Evolutionary conservation across 2,113 vertebrate genomes (phyloP), one percentile per base, ranked within the genome.

Genomic region (Peromyscus leucopus): DNA sequence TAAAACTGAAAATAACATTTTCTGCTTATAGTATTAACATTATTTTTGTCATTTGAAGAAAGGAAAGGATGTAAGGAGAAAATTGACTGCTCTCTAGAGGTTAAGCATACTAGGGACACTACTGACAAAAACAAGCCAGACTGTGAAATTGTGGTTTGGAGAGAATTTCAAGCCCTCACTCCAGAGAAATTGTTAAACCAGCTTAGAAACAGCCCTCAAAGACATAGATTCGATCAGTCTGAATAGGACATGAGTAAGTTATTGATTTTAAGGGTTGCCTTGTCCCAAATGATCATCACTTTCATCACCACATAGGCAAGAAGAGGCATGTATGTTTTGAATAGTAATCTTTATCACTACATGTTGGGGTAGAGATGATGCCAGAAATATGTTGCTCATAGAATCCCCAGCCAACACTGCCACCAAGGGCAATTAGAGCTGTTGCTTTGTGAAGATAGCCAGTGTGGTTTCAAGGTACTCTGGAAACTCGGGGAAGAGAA

Each of bases 181-280:
- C 24, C 42, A 83, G 79, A 94, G 84, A 65, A 51, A 33, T 82
- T 74, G 76, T 86, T 28, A 39, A 79, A 65, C 46, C 33, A 72
- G 3, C 26, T 78, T 87, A 59, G 51, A 39, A 96, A 92, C 33
- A 13, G 9, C 12, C 46, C 33, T 28, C 33, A n/a, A 71, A 94
- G 2, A 15, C 33, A 72, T 8, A 82, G 31, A 86, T 42, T 15
- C 80, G 33, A 93, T 92, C 74, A 59, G 22, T 87, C 42, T 76
- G 4, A 33, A 31, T 39, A 63, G 71, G 22, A 2, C 57, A 67
- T 39, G 57, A 74, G 42, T 69, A 91, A 85, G 51, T 80, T 76
- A 90, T 67, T 51, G 59, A 19, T 31, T 94, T 92, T 61, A 94
- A 72, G 42, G 89, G 61, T 76, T 96, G 84, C 12, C 7, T 61